Evolutionary conservation across 2,888 invertebrate species (phyloP), one percentile per base, ranked within the genome.

Genomic region (Horisme vitalbata): DNA sequence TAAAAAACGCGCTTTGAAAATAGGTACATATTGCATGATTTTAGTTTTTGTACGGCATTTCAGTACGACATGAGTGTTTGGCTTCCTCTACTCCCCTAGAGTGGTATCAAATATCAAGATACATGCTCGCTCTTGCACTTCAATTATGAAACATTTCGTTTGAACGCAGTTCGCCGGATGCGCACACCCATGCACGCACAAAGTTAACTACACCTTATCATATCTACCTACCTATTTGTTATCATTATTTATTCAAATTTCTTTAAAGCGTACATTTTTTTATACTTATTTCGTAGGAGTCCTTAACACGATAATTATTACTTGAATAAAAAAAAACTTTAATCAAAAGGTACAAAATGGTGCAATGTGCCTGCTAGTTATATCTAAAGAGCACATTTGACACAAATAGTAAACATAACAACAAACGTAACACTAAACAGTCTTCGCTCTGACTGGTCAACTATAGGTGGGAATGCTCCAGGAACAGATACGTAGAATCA

Each of bases 241-340:
- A 84, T 71, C 76, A 82, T 86, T 79, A 79, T 74, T 85, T 86
- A 82, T 79, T 57, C 75, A 78, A 83, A 86, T 85, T 86, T 88
- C 85, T 81, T 89, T 89, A 89, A 89, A 88, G 89, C 89, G 89
- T 89, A 89, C 85, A 87, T 85, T 88, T 46, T n/a, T 79, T 88
- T 87, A 87, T 88, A 75, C 83, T 87, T 86, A 87, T 69, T 71
- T 71, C 68, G 77, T 83, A 84, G 78, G 78, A 86, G 79, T 84
- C 73, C 86, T 83, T 83, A 85, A 70, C 63, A 71, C 73, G 77
- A 79, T 78, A 79, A n/a, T 79, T 62, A 39, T 48, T 48, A 48
- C 34, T 39, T 62, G 71, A 75, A 72, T 76, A 75, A 75, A 72
- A 32, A 41, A 68, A 70, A 62, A 63, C 62, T 64, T 71, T 61